These are phyloP conservation scores for Neoitamus cyanurus DNA, from an alignment of 2,888 invertebrate genomes.

Conservation along the genomic window DNA sequence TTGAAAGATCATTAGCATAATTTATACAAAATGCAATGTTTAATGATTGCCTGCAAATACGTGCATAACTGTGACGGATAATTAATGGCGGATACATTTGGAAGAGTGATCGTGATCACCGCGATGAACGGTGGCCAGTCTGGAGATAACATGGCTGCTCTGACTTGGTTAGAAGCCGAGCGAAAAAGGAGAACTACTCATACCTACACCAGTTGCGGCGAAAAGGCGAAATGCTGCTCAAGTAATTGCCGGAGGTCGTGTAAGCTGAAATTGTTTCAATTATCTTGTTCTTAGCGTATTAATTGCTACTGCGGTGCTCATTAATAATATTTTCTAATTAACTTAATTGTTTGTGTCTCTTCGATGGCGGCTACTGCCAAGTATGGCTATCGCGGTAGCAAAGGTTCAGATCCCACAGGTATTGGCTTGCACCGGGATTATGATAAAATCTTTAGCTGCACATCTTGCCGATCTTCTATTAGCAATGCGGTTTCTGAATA, in stretches of 20 bases:
- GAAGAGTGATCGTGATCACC: constrained; percentile 38
- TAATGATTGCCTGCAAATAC: constrained; percentile 62
- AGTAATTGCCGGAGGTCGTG: constrained; percentile 21
- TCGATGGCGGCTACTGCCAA: constrained; percentile 4
- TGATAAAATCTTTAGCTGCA: not conserved
- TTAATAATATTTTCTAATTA: constrained; percentile 36
- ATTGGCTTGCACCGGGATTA: not conserved
- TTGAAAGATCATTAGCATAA: constrained; percentile 68
- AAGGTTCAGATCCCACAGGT: constrained; percentile 10
- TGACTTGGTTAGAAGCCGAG: not conserved
- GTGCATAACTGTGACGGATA: constrained; percentile 48
- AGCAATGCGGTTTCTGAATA: not conserved
- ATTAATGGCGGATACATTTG: constrained; percentile 41
- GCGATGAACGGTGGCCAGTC: constrained; percentile 29
- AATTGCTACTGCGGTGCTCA: constrained; percentile 23
- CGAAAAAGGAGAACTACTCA: not conserved
- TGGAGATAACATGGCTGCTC: not conserved
- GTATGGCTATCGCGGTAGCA: not conserved
- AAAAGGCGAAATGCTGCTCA: not conserved
- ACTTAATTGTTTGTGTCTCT: constrained; percentile 11
- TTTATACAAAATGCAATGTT: constrained; percentile 67
- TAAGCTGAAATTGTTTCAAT: constrained; percentile 39
- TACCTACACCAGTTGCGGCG: not conserved
- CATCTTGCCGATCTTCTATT: not conserved
- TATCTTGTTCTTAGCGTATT: constrained; percentile 25